Percentiles rank a stretch among this genome's conserved stretches.
phyloP scores from a whole-genome alignment of 2,113 vertebrate genomes.

The Tapirus terrestris region DNA sequence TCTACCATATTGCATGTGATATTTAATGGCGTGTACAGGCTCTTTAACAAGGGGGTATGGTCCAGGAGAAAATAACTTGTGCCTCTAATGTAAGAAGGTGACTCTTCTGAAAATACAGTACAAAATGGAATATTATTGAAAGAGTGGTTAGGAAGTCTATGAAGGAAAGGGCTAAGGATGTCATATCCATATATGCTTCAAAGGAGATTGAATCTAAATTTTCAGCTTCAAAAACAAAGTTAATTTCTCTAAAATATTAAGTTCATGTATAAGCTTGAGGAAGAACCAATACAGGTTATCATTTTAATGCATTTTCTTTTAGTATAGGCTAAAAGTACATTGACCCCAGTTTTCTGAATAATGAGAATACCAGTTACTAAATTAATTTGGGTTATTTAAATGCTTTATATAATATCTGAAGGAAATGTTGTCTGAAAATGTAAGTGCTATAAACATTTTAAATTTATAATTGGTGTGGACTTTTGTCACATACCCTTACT shows the following conservation, averaged over 20 bases:
- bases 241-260: slow-evolving; percentile 26
- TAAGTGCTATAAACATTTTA: not conserved
- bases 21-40: not conserved
- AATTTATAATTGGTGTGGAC: not conserved
- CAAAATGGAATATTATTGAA: not conserved
- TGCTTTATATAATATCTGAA: not conserved
- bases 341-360: not conserved
- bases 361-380: not conserved
- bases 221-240: not conserved
- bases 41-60: not conserved
- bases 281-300: not conserved
- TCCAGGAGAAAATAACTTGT: not conserved
- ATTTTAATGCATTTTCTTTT: not conserved
- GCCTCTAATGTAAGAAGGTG: not conserved
- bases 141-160: not conserved
- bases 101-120: not conserved
- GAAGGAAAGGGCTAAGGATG: not conserved
- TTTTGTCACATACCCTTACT: not conserved
- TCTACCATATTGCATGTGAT: not conserved
- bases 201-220: not conserved
- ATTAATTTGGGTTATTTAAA: slow-evolving; percentile 12
- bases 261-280: not conserved
- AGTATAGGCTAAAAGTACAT: not conserved
- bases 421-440: not conserved
- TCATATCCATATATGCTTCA: not conserved